Base-by-base conservation (phyloP, 2,797 vertebrate genomes). In the Acanthis flammea region DNA sequence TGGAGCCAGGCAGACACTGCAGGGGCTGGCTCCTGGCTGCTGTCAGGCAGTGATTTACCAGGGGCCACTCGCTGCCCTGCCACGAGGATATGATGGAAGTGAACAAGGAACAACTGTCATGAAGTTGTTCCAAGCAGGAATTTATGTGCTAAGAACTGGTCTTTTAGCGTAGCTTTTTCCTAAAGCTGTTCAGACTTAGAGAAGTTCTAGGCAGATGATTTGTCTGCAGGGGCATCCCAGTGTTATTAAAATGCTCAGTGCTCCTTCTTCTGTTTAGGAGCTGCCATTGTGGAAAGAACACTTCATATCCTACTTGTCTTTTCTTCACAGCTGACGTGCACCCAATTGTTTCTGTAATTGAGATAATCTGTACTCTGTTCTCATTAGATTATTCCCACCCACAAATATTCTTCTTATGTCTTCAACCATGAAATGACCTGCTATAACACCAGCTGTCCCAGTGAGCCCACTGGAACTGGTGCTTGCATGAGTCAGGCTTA, bases 361-460 rank as follows among this genome's bases (percentile, higher is more conserved):
- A 22, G 50, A 68, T 50, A 53, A 92, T 74, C 75, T 77, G 30
- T 85, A 58, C 50, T 91, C 81, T 74, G 1, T 51, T 76, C 81
- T 93, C 81, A 61, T 74, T 58, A 83, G 50, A 24, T 94, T 92
- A 73, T 82, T 79, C 57, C 90, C 88, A 87, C 90, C 86, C 89
- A 77, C 67, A 68, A 86, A 68, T 95, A 91, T 61, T 89, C 91
- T 77, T 91, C 42, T 30, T 25, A 79, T 57, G 77, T 79, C 80
- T 92, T 85, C 89, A 93, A 72, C 85, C 92, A 80, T 89, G 75
- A 93, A 91, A 89, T 77, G 84, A 71, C 75, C 92, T 62, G 74
- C 75, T 71, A 27, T 72, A 63, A 86, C 30, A 71, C 33, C 42
- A 75, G 72, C 92, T 76, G 65, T 91, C 75, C 88, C 88, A 92